Evolutionary conservation across 2,113 vertebrate species (phyloP).

Genomic region (Syngnathus typhle): DNA sequence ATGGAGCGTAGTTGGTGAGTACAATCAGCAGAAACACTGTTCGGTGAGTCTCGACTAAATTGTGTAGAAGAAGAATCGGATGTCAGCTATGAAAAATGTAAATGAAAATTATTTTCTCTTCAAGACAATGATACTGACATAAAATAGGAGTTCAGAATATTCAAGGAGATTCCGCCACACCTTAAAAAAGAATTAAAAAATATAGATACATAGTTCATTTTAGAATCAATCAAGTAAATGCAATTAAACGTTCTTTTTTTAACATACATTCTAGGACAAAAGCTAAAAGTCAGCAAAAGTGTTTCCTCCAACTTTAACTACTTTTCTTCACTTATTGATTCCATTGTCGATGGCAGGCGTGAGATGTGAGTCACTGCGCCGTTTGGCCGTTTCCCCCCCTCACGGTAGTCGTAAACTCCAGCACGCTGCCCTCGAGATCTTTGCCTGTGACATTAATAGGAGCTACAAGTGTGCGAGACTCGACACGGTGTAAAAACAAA

Average conservation of each 20-base stretch:
- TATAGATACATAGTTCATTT: background rate
- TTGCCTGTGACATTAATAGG: conserved; percentile 72
- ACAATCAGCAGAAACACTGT: background rate
- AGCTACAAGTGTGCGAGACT: conserved; percentile 62
- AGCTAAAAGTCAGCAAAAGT: conserved; percentile 6
- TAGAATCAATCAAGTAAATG: background rate
- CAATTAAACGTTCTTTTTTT: background rate
- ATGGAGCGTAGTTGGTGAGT: background rate
- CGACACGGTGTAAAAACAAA: conserved; percentile 74
- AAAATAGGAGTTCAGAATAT: no score
- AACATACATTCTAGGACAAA: background rate
- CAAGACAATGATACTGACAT: background rate
- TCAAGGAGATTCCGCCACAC: background rate
- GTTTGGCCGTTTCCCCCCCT: conserved; percentile 22
- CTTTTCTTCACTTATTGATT: conserved; percentile 52
- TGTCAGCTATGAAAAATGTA: no score
- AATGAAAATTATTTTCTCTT: no score
- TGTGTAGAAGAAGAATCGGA: background rate
- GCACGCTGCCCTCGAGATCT: conserved; percentile 55
- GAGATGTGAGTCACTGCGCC: conserved; percentile 37
- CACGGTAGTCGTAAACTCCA: conserved; percentile 65
- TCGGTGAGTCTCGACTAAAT: background rate
- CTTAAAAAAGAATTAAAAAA: background rate
- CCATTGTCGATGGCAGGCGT: conserved; percentile 39
- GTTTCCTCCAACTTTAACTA: conserved; percentile 25